Percentiles rank a stretch among this genome's conserved stretches.
phyloP scores from a whole-genome alignment of 1,140 invertebrate genomes.

The Nilaparvata lugens region DNA sequence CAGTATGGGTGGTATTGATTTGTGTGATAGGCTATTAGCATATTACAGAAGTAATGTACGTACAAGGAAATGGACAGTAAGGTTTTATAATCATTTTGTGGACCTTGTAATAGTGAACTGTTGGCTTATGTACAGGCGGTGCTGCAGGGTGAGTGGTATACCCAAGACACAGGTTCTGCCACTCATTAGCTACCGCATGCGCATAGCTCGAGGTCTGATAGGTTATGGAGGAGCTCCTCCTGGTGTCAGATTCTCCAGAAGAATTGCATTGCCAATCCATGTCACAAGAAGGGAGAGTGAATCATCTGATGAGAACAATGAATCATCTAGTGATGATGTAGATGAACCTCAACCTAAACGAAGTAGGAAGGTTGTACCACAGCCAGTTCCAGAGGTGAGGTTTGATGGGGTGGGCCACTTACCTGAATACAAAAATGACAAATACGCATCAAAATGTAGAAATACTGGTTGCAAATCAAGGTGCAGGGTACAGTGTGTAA shows the following conservation, averaged over 20 bases:
- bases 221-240: no score
- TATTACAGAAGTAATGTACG: constrained; percentile 26
- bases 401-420: background rate
- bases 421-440: background rate
- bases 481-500: background rate
- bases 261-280: no score
- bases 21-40: constrained; percentile 24
- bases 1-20: constrained; percentile 31
- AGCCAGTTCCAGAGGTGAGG: background rate
- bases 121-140: constrained; percentile 22
- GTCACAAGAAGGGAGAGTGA: no score
- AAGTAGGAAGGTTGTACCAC: background rate
- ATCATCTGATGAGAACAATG: no score
- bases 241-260: no score
- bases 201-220: no score
- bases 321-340: background rate
- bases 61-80: constrained; percentile 29
- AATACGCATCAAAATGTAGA: background rate
- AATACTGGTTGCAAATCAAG: background rate
- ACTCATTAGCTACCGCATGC: no score
- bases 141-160: background rate
- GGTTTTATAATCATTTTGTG: constrained; percentile 27
- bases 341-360: background rate
- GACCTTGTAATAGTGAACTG: constrained; percentile 26
- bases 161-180: background rate